Base-by-base conservation (phyloP, 2,797 vertebrate species). In the Oryzias sinensis region DNA sequence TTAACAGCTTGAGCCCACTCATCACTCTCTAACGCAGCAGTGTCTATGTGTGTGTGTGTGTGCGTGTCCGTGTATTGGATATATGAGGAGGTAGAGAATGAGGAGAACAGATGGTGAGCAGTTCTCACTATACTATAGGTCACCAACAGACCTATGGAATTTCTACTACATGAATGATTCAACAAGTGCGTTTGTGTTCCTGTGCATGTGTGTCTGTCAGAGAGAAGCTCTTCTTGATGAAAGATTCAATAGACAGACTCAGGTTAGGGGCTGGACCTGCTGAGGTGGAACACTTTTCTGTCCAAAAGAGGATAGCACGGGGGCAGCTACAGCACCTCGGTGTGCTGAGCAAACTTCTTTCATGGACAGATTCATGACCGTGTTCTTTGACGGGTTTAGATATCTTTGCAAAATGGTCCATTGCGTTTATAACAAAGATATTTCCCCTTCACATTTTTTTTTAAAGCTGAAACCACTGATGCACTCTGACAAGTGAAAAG, bases 241-340 rank as follows among this genome's bases (percentile, higher is more conserved):
- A 89, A 89, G 81, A 89, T 89, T 89, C 84, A 89, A 80, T 56
- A 87, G 85, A 84, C 70, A 82, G 84, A 83, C 81, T 83, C 81
- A 86, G 85, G 87, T 87, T 82, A 88, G 81, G 80, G 77, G 82
- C 82, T 85, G 81, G 82, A 82, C 81, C 85, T 76, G 88, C 85
- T 87, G 85, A 86, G 85, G 74, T 83, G 80, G 80, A 89, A 88
- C 85, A 86, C 79, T 78, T 84, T 83, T 76, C 82, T 82, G 62
- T 83, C 83, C 72, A 77, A 82, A 86, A 82, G 77, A 79, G 72
- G 80, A 80, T 64, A 77, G 76, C 81, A 79, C 85, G 81, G 79
- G 86, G 79, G 83, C 83, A 71, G 72, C 76, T 76, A 58, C 68
- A 78, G 77, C 76, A 59, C 68, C 76, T 70, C 74, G 71, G 79